Conservation (phyloP, 2,113 vertebrate species). For the Oreochromis spilurus region DNA sequence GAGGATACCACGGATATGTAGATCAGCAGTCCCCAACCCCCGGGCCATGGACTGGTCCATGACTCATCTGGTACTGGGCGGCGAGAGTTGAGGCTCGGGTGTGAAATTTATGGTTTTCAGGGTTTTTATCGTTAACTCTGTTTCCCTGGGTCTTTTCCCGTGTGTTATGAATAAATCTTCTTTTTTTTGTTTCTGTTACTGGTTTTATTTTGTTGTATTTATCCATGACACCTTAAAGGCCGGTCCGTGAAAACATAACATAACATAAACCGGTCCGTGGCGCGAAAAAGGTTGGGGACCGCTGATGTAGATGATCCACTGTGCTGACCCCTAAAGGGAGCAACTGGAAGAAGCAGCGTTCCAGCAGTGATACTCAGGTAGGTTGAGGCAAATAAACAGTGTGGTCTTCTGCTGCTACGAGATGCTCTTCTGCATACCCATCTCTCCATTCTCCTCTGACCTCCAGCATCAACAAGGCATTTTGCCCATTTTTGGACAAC, state of each 20-base stretch:
- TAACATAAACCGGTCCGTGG: not conserved
- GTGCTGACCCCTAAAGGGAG: not conserved
- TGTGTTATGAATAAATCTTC: not conserved
- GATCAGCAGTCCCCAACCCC: not conserved
- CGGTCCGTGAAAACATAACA: not conserved
- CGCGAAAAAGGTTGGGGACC: rapidly evolving
- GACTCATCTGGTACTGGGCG: rapidly evolving
- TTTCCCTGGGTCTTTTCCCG: not conserved
- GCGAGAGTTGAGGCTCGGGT: not conserved
- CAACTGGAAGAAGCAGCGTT: not conserved
- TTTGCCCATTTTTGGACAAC: not conserved
- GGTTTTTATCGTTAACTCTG: not conserved
- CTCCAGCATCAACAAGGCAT: not conserved
- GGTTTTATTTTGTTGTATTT: not conserved
- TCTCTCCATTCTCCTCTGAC: not conserved
- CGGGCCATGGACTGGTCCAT: not conserved
- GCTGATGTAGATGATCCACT: not conserved
- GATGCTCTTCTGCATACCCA: not conserved
- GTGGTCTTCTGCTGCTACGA: not conserved
- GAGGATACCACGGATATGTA: not conserved
- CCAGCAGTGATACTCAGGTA: not conserved
- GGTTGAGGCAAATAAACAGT: not conserved
- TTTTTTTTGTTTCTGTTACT: not conserved
- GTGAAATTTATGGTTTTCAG: not conserved
- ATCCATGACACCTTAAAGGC: not conserved